Conservation (phyloP, 2,888 invertebrate species). For the Pandemis corylana region DNA sequence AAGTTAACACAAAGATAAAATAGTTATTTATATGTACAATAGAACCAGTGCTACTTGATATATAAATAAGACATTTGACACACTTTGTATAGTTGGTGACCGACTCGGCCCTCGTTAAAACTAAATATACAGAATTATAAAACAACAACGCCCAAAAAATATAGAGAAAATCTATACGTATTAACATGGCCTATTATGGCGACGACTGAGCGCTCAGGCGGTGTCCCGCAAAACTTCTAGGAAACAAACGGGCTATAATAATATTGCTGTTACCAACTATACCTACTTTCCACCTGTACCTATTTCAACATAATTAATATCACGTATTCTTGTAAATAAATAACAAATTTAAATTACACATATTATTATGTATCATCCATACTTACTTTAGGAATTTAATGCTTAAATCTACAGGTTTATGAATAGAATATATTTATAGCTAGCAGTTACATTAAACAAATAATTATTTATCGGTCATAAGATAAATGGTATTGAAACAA, state of each 20-base stretch:
- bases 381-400: conserved; percentile 25
- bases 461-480: conserved; percentile 21
- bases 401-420: conserved; percentile 23
- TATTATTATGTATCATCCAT: conserved; percentile 28
- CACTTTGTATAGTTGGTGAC: conserved; percentile 53
- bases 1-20: conserved; percentile 43
- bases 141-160: conserved; percentile 52
- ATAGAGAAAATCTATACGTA: conserved; percentile 45
- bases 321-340: conserved; percentile 42
- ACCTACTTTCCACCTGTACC: conserved; percentile 27
- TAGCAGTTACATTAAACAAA: conserved; percentile 20
- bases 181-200: conserved; percentile 45
- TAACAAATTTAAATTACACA: conserved; percentile 39
- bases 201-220: neutral
- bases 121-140: conserved; percentile 53
- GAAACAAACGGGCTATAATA: conserved; percentile 16
- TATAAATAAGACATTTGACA: conserved; percentile 48
- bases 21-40: conserved; percentile 45
- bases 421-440: conserved; percentile 25
- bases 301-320: conserved; percentile 42
- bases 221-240: conserved; percentile 6
- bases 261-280: conserved; percentile 22
- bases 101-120: conserved; percentile 46
- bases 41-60: conserved; percentile 39
- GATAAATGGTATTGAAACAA: conserved; percentile 31